Base-by-base conservation (phyloP, 1,140 invertebrate genomes). In the Pseudomyrmex pallidus region DNA sequence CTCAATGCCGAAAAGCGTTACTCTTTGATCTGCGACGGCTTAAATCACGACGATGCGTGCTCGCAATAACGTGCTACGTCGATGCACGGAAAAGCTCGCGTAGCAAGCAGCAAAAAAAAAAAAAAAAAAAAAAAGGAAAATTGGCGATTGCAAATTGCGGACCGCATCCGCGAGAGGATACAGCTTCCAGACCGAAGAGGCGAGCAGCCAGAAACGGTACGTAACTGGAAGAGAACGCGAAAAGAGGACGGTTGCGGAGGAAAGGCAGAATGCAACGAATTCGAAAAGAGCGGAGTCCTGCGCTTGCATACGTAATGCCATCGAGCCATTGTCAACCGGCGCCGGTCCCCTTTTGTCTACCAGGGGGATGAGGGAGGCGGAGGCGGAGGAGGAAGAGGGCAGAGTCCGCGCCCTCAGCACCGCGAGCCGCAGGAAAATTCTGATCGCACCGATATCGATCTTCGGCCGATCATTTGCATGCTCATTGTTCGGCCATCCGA, bases 381-480 rank as follows among this genome's bases (percentile, higher is more conserved):
- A 35, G 35, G 90, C 61, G 50, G 86, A 85, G 90, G 82, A 86
- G 61, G 35, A 61, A 52, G 56, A 62, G 77, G 74, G 76, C 67
- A 72, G 68, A 62, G 86, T 54, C 78, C 84, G 54, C 77, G 74
- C 84, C 87, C 85, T 86, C 85, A 78, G 85, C 82, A 54, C 62
- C 74, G 80, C 89, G 87, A 82, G 84, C 85, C 84, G 83, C 89
- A 74, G 92, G 90, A 92, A 94, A 94, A 94, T 94, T 94, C 93
- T 93, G 93, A 94, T 93, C 93, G 92, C 90, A 90, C 89, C 89
- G 90, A 90, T 93, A 94, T 94, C 93, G 93, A 94, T 94, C 93
- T 94, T 94, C 92, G 92, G 90, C 93, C 93, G 93, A 94, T 94
- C 93, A 94, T 94, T 94, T 94, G 93, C 93, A 94, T 94, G 92